Base-by-base conservation (phyloP, 2,797 vertebrate species). In the Holocentrus rufus region DNA sequence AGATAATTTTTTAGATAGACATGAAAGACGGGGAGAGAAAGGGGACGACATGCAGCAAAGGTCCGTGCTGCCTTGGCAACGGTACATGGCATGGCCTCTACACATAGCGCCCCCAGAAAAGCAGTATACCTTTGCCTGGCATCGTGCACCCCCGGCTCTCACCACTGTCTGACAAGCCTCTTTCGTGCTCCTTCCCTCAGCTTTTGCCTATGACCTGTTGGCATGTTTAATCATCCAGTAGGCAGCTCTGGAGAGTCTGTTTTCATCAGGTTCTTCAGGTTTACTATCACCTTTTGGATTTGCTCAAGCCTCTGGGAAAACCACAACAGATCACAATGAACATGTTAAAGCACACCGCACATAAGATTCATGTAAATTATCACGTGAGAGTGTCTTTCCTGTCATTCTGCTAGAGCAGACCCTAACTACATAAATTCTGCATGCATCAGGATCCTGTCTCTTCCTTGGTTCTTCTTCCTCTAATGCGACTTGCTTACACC, bases 51-150 rank as follows among this genome's bases (percentile, higher is more conserved):
- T n/a, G n/a, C n/a, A n/a, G n/a, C n/a, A n/a, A n/a, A n/a, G n/a
- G n/a, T n/a, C n/a, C n/a, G n/a, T n/a, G n/a, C n/a, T n/a, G n/a
- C n/a, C n/a, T n/a, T n/a, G n/a, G n/a, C n/a, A n/a, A n/a, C n/a
- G n/a, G n/a, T n/a, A n/a, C n/a, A n/a, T n/a, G n/a, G n/a, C n/a
- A n/a, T n/a, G n/a, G n/a, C n/a, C n/a, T n/a, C n/a, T n/a, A n/a
- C n/a, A n/a, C n/a, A n/a, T n/a, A n/a, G n/a, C 34, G 82, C 78
- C 68, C 90, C 55, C 1, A 86, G 58, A 79, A 93, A 91, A 15
- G 2, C 4, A 36, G 22, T 3, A 62, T 85, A 77, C 64, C 74
- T 90, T 23, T 90, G 58, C 65, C 57, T 88, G 23, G 79, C 85
- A 6, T 76, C 64, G 72, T 83, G 68, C 49, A 86, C 72, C 30